Evolutionary conservation across 2,113 vertebrate genomes (phyloP).

Genomic region (Scartelaos histophorus): DNA sequence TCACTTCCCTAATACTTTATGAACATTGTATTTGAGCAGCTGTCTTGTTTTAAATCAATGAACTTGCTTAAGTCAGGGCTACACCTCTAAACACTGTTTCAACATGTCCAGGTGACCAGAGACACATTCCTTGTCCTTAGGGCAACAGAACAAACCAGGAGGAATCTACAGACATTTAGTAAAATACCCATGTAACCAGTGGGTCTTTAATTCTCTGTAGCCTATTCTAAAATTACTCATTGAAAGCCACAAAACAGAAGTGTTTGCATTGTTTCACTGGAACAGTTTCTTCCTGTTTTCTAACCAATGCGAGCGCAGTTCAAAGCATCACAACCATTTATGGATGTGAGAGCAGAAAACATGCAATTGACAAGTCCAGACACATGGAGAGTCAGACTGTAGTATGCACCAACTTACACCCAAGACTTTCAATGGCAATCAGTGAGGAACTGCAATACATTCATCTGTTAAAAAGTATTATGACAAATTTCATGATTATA

Average conservation of each 20-base stretch:
- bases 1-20: background rate
- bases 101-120: conserved; percentile 50
- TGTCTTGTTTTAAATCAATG: background rate
- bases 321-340: conserved; percentile 68
- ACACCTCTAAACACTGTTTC: conserved; percentile 40
- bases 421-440: background rate
- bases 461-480: background rate
- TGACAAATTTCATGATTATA: background rate
- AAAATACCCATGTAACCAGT: background rate
- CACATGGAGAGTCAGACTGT: conserved; percentile 50
- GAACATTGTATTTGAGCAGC: background rate
- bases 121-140: conserved; percentile 71
- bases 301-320: conserved; percentile 54
- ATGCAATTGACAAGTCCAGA: conserved; percentile 65
- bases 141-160: conserved; percentile 37
- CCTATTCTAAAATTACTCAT: background rate
- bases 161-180: background rate
- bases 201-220: background rate
- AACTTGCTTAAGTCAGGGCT: conserved; percentile 12
- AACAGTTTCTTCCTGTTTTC: conserved; percentile 54
- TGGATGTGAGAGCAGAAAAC: conserved; percentile 49
- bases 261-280: background rate
- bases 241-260: background rate
- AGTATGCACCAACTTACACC: conserved; percentile 39
- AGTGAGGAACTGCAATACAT: background rate